Evolutionary conservation across 1,140 invertebrate species (phyloP), one percentile per base, ranked within the genome.

Genomic region (Drosophila miranda): DNA sequence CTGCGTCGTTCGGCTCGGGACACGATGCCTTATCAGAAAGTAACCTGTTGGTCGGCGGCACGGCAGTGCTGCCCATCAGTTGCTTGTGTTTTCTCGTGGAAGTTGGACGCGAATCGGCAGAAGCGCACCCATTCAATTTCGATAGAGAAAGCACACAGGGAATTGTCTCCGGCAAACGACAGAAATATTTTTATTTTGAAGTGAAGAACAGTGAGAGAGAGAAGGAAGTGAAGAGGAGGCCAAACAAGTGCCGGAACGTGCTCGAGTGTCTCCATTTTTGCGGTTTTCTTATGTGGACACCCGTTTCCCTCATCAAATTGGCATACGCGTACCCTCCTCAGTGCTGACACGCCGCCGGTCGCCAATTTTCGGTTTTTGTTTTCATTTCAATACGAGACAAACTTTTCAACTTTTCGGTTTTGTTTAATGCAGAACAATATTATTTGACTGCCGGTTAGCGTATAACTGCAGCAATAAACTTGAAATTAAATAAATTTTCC

Each of bases 21-120:
- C 48, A 78, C 81, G 82, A 77, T 55, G 42, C 55, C 81, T 84
- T 84, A 84, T 84, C 81, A 84, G 81, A 59, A 46, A 57, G 54
- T 81, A 84, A 84, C 81, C 81, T 86, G 81, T 86, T 87, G 82
- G 81, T 74, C 78, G 67, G 72, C 62, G 41, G 42, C 21, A 48
- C 45, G 61, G 23, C 48, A 42, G 13, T 44, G 66, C 45, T 54
- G 42, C 71, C 76, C 46, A 58, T 80, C 81, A 86, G 81, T 86
- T 86, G 77, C 77, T 84, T 81, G 77, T 87, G 74, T 71, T 78
- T 75, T 74, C 73, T 86, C 82, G 74, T 81, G 63, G 81, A 60
- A 69, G 82, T 14, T 76, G 74, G 81, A 86, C 74, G 78, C 74
- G 61, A 60, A 57, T 79, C 81, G 81, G 81, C 73, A 63, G 62